Conservation (phyloP, 2,113 vertebrate species). For the Anser brachyrhynchus region DNA sequence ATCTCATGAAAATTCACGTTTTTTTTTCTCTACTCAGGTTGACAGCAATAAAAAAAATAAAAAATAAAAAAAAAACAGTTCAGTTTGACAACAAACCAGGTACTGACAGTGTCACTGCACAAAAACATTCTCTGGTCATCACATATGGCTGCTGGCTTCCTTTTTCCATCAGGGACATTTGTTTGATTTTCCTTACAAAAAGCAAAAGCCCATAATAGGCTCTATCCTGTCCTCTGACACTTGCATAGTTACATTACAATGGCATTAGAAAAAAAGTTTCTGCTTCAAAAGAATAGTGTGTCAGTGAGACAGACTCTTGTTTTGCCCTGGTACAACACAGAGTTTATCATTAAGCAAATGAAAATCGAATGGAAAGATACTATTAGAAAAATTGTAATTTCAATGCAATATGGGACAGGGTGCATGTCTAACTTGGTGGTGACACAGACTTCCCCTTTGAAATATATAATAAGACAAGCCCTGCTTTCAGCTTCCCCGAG, state of each 20-base stretch:
- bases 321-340: neutral
- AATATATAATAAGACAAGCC: constrained; percentile 51
- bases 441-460: constrained; percentile 50
- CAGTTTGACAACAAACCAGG: neutral
- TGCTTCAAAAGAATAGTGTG: neutral
- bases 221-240: constrained; percentile 48
- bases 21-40: neutral
- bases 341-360: constrained; percentile 12
- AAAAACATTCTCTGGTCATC: constrained; percentile 37
- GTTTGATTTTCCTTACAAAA: constrained; percentile 54
- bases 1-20: neutral
- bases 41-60: neutral
- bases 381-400: neutral
- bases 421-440: constrained; percentile 1
- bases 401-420: neutral
- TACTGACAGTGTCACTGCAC: neutral
- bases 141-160: constrained; percentile 5
- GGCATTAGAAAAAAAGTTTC: constrained; percentile 23
- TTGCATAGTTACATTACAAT: constrained; percentile 36
- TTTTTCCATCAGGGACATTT: neutral
- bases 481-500: neutral
- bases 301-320: neutral
- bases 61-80: neutral
- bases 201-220: constrained; percentile 28
- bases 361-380: neutral